These are phyloP conservation scores for Amblyraja radiata DNA, from an alignment of 2,797 vertebrate species.

Conservation along the genomic window DNA sequence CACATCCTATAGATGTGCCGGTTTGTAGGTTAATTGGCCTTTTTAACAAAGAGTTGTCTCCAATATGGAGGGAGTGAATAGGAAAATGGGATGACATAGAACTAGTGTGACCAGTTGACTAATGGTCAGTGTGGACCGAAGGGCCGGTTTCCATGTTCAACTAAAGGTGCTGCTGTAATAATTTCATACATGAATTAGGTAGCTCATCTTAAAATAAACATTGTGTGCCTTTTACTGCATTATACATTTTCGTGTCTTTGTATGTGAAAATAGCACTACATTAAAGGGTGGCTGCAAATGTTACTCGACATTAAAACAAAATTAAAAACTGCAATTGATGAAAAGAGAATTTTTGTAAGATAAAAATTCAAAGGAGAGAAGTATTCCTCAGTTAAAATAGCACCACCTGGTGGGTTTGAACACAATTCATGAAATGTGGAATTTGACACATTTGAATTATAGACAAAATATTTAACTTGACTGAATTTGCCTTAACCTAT, in stretches of 20 bases:
- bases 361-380: neutral
- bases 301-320: neutral
- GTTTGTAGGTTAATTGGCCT: too few species aligned
- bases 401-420: constrained; percentile 8
- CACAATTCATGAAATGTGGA: neutral
- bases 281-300: neutral
- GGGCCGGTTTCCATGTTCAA: too few species aligned
- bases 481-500: too few species aligned
- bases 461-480: neutral
- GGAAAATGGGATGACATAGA: too few species aligned
- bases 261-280: neutral
- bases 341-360: neutral
- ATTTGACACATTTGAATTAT: neutral
- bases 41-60: too few species aligned
- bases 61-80: too few species aligned
- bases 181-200: neutral
- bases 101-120: too few species aligned
- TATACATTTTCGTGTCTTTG: neutral
- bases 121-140: too few species aligned
- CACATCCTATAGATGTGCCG: too few species aligned
- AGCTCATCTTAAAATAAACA: neutral
- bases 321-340: neutral
- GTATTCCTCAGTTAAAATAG: neutral
- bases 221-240: neutral
- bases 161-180: too few species aligned